Percentiles rank a stretch among this genome's conserved stretches.
These are phyloP conservation scores for Tragelaphus imberbis DNA, from an alignment of 2,113 vertebrate genomes.

Conservation along the genomic window DNA sequence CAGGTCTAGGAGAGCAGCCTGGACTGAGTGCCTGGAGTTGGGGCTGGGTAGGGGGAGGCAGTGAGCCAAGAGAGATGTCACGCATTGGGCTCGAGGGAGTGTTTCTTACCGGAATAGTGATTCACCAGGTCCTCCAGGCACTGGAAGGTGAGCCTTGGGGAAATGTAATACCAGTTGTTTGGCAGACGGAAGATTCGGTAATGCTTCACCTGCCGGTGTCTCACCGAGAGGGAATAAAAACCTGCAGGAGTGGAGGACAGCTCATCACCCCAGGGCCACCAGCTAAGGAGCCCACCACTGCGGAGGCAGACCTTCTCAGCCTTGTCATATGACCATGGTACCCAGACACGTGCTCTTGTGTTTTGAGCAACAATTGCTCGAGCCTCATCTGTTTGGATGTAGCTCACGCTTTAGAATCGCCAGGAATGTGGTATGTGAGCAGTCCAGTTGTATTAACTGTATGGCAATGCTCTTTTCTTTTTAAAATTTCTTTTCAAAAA, in stretches of 20 bases:
- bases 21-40: accelerated
- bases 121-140: conserved; percentile 96
- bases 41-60: accelerated
- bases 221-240: conserved; percentile 92
- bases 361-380: accelerated
- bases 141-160: conserved; percentile 97
- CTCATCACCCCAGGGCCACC: background rate
- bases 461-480: too few relatives aligned
- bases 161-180: conserved; percentile 99
- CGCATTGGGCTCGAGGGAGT: accelerated
- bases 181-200: conserved; percentile 94
- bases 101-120: conserved; percentile 92
- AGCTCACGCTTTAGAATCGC: background rate
- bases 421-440: accelerated
- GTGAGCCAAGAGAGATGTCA: accelerated
- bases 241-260: conserved; percentile 75
- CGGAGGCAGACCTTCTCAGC: accelerated
- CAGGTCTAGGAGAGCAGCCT: accelerated
- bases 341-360: accelerated
- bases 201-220: conserved; percentile 90
- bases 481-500: too few relatives aligned
- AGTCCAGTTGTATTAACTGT: accelerated
- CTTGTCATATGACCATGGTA: accelerated
- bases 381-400: accelerated
- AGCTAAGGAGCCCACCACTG: accelerated